These are phyloP conservation scores for Halcyon malimbica DNA, from an alignment of 2,113 vertebrate genomes.

Conservation along the genomic window DNA sequence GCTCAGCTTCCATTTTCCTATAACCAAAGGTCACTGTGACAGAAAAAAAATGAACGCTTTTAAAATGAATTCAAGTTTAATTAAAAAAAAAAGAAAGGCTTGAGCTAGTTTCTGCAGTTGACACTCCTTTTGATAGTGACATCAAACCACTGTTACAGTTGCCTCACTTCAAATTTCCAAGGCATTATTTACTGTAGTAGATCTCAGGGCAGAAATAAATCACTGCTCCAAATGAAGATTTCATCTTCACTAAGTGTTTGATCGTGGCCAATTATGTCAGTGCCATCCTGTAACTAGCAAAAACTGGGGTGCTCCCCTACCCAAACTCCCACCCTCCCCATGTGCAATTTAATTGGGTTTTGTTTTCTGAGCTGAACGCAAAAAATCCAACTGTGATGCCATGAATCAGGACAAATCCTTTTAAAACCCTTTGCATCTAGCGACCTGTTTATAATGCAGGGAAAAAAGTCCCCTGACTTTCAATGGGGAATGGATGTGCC, in stretches of 20 bases:
- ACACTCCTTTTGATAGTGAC: background rate
- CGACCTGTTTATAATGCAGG: background rate
- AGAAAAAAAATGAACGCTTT: background rate
- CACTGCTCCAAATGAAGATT: background rate
- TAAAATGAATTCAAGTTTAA: background rate
- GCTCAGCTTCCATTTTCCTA: background rate
- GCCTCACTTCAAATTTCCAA: background rate
- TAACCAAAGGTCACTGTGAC: background rate
- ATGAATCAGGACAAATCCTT: background rate
- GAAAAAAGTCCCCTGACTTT: background rate
- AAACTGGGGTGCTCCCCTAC: background rate
- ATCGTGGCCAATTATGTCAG: background rate
- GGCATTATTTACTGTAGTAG: background rate
- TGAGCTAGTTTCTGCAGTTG: background rate
- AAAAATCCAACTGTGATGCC: background rate
- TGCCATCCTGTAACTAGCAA: background rate
- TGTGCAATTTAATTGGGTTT: background rate
- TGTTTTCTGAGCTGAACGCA: background rate
- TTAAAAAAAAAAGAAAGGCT: background rate
- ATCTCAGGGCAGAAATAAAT: background rate
- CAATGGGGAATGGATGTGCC: fast-evolving
- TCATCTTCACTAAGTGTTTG: background rate
- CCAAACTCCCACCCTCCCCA: background rate
- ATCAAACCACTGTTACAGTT: background rate
- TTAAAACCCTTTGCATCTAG: background rate